A percentile compares a stretch with the other conserved stretches of the same genome.
Evolutionary conservation across 2,888 invertebrate species (phyloP).

Genomic region (Diabrotica balteata): DNA sequence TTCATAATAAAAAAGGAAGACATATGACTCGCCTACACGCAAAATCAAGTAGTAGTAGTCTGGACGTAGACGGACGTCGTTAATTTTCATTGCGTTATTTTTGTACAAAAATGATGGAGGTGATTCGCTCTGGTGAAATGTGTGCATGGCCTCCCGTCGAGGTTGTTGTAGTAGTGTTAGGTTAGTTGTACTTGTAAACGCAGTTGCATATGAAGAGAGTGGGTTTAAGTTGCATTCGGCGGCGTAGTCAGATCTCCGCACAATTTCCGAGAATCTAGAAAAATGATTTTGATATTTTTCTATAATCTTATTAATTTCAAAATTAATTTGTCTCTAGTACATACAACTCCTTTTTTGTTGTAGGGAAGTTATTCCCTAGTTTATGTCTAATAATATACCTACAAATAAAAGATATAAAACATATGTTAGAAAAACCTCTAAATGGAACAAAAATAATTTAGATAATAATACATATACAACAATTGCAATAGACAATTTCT

Average conservation of each 20-base stretch:
- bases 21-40: conserved; percentile 17
- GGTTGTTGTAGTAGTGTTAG: conserved; percentile 15
- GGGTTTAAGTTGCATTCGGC: conserved; percentile 10
- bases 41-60: not conserved
- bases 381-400: too few species aligned
- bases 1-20: not conserved
- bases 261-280: not conserved
- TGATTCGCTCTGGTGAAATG: conserved; percentile 3
- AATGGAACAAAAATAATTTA: too few species aligned
- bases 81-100: conserved; percentile 10
- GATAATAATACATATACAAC: not conserved
- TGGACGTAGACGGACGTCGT: not conserved
- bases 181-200: conserved; percentile 13
- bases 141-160: conserved; percentile 7
- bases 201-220: conserved; percentile 6
- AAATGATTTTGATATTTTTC: not conserved
- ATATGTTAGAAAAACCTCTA: too few species aligned
- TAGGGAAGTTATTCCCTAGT: too few species aligned
- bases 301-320: too few species aligned
- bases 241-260: conserved; percentile 6
- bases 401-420: too few species aligned
- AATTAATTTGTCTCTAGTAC: too few species aligned
- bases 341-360: too few species aligned
- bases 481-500: too few species aligned
- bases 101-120: conserved; percentile 10